phyloP scores from a whole-genome alignment of 2,797 vertebrate species.

The Hoplostethus mediterraneus region DNA sequence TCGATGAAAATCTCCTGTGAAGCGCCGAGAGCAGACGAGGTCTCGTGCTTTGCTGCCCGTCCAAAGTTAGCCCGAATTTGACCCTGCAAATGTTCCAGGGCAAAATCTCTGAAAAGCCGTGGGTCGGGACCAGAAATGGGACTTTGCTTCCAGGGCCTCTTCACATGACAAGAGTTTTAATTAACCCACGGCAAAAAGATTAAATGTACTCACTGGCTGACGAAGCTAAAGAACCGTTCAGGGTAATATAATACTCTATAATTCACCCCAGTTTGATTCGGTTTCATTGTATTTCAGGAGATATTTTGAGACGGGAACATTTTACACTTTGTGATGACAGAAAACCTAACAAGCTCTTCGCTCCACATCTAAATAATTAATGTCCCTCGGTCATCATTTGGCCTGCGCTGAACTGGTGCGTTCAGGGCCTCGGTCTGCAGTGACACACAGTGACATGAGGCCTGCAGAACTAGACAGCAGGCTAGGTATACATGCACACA shows the following conservation, averaged over 20 bases:
- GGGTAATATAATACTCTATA: not conserved
- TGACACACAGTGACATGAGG: too few relatives aligned
- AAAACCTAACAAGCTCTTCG: conserved; percentile 52
- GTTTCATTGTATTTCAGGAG: conserved; percentile 34
- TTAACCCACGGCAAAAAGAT: conserved; percentile 21
- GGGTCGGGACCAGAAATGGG: not conserved
- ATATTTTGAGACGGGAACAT: conserved; percentile 15
- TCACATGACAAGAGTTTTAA: conserved; percentile 15
- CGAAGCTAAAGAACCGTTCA: conserved; percentile 19
- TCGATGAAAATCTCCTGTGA: conserved; percentile 36
- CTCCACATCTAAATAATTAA: conserved; percentile 63
- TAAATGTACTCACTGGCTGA: conserved; percentile 6
- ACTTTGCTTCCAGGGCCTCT: conserved; percentile 4
- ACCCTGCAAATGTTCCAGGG: conserved; percentile 4
- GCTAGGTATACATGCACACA: too few relatives aligned
- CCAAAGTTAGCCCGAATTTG: not conserved
- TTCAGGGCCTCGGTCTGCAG: conserved; percentile 41
- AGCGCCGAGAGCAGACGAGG: conserved; percentile 9
- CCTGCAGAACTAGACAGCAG: too few relatives aligned
- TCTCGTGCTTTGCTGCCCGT: conserved; percentile 30
- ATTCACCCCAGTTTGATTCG: conserved; percentile 18
- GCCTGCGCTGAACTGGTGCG: conserved; percentile 46
- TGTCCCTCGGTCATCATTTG: conserved; percentile 58
- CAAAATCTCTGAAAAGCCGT: conserved; percentile 13
- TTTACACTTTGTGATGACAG: conserved; percentile 35